A percentile compares a stretch with the other conserved stretches of the same genome.
Conservation (phyloP, 2,113 vertebrate species). For the Chunga burmeisteri region DNA sequence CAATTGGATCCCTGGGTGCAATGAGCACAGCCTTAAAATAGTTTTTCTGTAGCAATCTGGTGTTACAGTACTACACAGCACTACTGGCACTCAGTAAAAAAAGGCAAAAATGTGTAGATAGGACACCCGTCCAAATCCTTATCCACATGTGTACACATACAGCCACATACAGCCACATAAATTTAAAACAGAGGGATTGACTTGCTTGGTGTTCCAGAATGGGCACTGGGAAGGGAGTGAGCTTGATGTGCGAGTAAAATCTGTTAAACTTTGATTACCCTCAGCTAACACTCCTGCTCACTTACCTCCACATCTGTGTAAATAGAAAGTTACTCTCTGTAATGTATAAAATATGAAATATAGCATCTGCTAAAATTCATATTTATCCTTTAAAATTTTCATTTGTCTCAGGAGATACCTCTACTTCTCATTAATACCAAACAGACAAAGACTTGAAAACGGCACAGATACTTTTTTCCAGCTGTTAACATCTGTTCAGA, state of each 20-base stretch:
- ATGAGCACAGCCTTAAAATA: not conserved
- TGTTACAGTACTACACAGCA: not conserved
- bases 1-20: not conserved
- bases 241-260: not conserved
- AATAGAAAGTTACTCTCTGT: not conserved
- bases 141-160: fast-evolving
- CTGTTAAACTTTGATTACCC: not conserved
- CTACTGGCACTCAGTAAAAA: not conserved
- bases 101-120: not conserved
- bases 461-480: not conserved
- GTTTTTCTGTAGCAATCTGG: not conserved
- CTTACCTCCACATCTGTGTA: not conserved
- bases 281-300: not conserved
- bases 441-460: not conserved
- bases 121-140: not conserved
- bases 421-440: not conserved
- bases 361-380: not conserved
- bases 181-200: not conserved
- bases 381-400: not conserved
- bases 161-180: not conserved
- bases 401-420: not conserved
- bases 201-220: not conserved
- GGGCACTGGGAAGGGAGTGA: not conserved
- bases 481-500: not conserved
- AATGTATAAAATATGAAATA: not conserved